Base-by-base conservation (phyloP, 1,140 invertebrate species). In the Rhyzopertha dominica region DNA sequence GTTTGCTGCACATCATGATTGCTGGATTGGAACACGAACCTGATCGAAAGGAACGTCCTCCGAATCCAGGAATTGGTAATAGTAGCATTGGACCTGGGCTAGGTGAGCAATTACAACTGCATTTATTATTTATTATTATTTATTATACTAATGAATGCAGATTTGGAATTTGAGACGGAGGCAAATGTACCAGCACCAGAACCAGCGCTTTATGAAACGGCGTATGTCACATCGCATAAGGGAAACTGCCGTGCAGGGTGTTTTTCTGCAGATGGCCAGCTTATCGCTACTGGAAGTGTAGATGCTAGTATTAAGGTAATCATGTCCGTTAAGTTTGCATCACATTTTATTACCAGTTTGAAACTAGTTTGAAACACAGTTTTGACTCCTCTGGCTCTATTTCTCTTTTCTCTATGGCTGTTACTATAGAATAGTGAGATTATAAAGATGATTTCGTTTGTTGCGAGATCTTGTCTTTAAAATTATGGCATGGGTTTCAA, bases 171-270 rank as follows among this genome's bases (percentile, higher is more conserved):
- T 72, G 95, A 98, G 68, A 94, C 94, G 28, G 95, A 99, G 69
- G 82, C 88, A 0, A 81, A 81, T 3, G 81, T 86, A 0, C 75
- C 90, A 24, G 94, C 95, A 0, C 91, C 95, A 0, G 93, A 95
- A 64, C 91, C 92, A 17, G 90, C 92, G 0, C 79, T 90, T 9
- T 99, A 98, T 68, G 95, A 99, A 73, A 99, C 96, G 0, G 95
- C 94, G 2, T 99, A 99, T 68, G 93, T 99, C 1, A 99, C 96
- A 4, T 94, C 94, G 2, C 96, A 99, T 65, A 99, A 99, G 73
- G 94, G 88, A 45, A 85, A 93, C 44, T 98, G 95, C 60, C 73
- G 95, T 42, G 86, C 93, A 1, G 95, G 93, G 10, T 92, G 91
- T 18, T 99, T 99, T 65, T 96, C 91, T 51, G 71, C 78, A 5